Evolutionary conservation across 2,888 invertebrate species (phyloP), one percentile per base, ranked within the genome.

Genomic region (Oscheius onirici): DNA sequence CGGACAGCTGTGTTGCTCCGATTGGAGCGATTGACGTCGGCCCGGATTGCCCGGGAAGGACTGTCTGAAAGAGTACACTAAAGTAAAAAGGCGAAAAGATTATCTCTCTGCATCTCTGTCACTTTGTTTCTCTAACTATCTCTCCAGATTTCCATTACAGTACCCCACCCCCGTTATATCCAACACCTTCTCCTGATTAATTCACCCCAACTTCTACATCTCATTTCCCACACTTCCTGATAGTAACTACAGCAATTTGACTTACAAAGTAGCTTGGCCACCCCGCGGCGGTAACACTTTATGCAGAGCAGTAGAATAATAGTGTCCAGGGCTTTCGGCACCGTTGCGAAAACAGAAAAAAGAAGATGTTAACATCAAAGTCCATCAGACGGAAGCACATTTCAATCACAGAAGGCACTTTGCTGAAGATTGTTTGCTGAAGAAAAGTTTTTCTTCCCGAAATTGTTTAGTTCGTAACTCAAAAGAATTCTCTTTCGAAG

Each of bases 301-400:
- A 63, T 63, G 34, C 46, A 46, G 24, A 63, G 24, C 10, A 63
- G n/a, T 10, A 49, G 49, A 17, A 63, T 63, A 6, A 63, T 15
- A 17, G 63, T 46, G 46, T 63, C 63, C 24, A 63, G 24, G 8
- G 63, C 63, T 46, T 63, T 63, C 2, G 63, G 63, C 2, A 63
- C 49, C 17, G 63, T 63, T 6, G 63, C 49, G 34, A 49, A 63
- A 22, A 63, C 63, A n/a, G 63, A 63, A 49, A 63, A 63, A 49
- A 58, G 43, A 58, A 58, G 24, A 58, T 41, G 41, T 58, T 41
- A 40, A 58, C 40, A 22, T 58, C 58, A 8, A 58, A n/a, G 11
- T 43, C 43, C 5, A 58, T 58, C 20, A 58, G 22, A 22, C 41
- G 58, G n/a, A 58, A 58, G 11, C 15, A 58, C 58, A 58, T 58